A percentile compares a stretch with the other conserved stretches of the same genome.
phyloP scores from a whole-genome alignment of 2,888 invertebrate species.

The Atrina japonica region DNA sequence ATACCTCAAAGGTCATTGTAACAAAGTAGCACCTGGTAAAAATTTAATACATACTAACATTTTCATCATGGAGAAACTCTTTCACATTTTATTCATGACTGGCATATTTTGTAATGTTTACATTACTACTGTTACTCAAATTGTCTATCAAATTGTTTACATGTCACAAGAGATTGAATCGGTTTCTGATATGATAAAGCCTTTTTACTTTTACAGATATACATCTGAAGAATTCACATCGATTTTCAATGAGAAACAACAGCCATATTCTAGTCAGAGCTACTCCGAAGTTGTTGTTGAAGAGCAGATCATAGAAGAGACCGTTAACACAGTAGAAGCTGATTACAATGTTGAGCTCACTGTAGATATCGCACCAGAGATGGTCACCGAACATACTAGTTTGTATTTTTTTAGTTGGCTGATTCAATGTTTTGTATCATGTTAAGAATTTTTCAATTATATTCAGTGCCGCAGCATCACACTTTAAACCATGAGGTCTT shows the following conservation, averaged over 20 bases:
- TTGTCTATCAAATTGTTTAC: no score
- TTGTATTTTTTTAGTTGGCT: not conserved
- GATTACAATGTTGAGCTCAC: constrained; percentile 32
- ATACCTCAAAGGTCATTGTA: no score
- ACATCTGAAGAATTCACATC: constrained; percentile 80
- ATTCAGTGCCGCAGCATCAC: no score
- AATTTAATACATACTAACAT: no score
- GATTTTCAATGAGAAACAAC: constrained; percentile 71
- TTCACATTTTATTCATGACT: not conserved
- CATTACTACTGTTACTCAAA: no score
- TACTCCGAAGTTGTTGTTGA: constrained; percentile 51
- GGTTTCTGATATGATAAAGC: no score
- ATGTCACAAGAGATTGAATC: no score
- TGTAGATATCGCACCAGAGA: constrained; percentile 13
- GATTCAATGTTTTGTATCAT: no score
- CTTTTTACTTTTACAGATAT: constrained; percentile 58
- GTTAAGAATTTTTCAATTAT: no score
- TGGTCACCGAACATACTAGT: constrained; percentile 11
- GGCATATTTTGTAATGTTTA: no score
- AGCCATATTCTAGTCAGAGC: constrained; percentile 60
- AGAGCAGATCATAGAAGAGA: constrained; percentile 55
- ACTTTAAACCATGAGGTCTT: no score
- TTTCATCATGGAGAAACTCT: not conserved
- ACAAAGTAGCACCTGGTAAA: no score
- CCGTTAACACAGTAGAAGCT: constrained; percentile 51